Base-by-base conservation (phyloP, 2,797 vertebrate genomes). In the Oreortyx pictus region DNA sequence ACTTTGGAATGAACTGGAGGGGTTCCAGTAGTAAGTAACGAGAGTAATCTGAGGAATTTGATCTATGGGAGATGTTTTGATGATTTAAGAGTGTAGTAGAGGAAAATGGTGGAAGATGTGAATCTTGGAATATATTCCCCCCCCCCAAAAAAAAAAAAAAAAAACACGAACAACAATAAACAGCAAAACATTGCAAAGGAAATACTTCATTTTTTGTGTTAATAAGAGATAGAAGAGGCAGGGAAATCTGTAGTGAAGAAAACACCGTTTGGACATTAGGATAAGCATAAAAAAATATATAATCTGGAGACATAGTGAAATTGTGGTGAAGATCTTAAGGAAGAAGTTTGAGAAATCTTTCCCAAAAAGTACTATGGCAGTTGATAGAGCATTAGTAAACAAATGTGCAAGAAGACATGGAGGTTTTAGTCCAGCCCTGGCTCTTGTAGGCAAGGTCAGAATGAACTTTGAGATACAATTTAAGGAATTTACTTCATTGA, bases 1-100 rank as follows among this genome's bases (percentile, higher is more conserved):
- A 33, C 50, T 82, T 85, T 93, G 80, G 87, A 77, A 88, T 66
- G 89, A 88, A 11, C 20, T 94, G 94, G 88, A 94, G 56, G 76
- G 31, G 33, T 82, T 93, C 77, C 92, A 94, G 60, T 70, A 78
- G 70, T 50, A 89, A 76, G 59, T 60, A 88, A 76, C 1, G 1
- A 67, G 88, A 82, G 77, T 79, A 88, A 70, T 70, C 47, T 27
- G 19, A 8, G 57, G 60, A 82, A 73, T 0, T 3, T 84, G 60
- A 86, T 62, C 64, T 76, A 6, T 39, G n/a, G 50, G 47, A 80
- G 49, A 70, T 70, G 33, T 76, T 70, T 70, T 56, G 49, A 65
- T 89, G 24, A 49, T 76, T 89, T 71, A 57, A 39, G 24, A 13
- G 13, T 23, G 54, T 66, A 83, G n/a, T 31, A 78, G 43, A 75